Evolutionary conservation across 2,888 invertebrate species (phyloP), one percentile per base, ranked within the genome.

Genomic region (Lingula anatina): DNA sequence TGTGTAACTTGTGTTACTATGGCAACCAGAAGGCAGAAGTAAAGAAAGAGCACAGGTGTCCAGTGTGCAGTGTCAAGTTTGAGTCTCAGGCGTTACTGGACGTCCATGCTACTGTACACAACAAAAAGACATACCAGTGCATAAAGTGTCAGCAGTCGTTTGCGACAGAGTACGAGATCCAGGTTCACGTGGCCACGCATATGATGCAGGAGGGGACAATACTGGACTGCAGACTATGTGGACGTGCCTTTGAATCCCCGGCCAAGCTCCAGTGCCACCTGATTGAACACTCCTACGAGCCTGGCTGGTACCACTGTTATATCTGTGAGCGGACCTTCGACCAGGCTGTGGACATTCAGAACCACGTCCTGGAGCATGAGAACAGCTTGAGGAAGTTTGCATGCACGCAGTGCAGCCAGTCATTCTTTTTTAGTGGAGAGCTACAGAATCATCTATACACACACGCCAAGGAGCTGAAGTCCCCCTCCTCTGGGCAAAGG

Each of bases 211-310:
- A 83, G 59, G 81, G 81, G 3, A 77, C 78, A 36, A 68, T 81
- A 23, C 83, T 85, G 64, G 85, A 86, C 64, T 93, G 93, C 67
- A 84, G 87, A 55, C 81, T 94, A 2, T 94, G 94, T 68, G 84
- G 86, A 60, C 61, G 64, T 15, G 83, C 86, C 7, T 74, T 76
- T 50, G 85, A 88, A 40, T 87, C 89, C 1, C 86, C 89, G 0
- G 83, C 87, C 35, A 86, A 90, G 54, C 82, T 94, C 2, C 93
- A 91, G 75, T 84, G 86, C 51, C 93, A 93, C 71, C 81, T 93
- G 50, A 92, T 94, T 53, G 92, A 94, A 66, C 94, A 95, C 75
- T 91, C 90, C 0, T 94, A 91, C 70, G 88, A 88, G 25, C 89
- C 88, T 64, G 85, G 86, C 7, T 83, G 84, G 31, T 90, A 88